These are phyloP conservation scores for Vombatus ursinus DNA, from an alignment of 2,113 vertebrate species.

Conservation along the genomic window DNA sequence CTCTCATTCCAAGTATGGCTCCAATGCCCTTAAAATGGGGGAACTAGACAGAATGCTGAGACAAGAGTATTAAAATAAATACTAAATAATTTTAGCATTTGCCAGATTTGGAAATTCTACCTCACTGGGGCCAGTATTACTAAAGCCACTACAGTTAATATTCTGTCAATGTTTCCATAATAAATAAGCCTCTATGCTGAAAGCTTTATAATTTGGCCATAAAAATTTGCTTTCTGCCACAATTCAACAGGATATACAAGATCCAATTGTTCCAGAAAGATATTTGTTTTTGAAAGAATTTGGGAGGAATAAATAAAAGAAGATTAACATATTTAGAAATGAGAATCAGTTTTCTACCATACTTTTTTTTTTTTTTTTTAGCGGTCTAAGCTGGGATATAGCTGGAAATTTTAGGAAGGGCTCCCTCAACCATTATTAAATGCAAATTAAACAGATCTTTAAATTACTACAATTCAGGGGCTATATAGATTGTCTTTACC, in stretches of 20 bases:
- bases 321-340: constrained; percentile 71
- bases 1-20: constrained; percentile 15
- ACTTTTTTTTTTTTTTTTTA: constrained; percentile 48
- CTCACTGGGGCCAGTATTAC: background rate
- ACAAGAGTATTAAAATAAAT: constrained; percentile 16
- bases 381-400: constrained; percentile 61
- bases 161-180: constrained; percentile 64
- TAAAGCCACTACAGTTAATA: constrained; percentile 44
- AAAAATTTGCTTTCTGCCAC: constrained; percentile 76
- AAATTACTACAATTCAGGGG: background rate
- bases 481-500: background rate
- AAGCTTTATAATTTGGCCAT: constrained; percentile 74
- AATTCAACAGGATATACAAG: constrained; percentile 71
- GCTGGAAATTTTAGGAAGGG: constrained; percentile 61
- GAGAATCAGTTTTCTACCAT: constrained; percentile 60
- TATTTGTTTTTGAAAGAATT: constrained; percentile 71
- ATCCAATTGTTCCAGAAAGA: constrained; percentile 67
- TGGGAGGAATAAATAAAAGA: constrained; percentile 72
- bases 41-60: background rate
- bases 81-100: constrained; percentile 32
- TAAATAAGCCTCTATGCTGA: constrained; percentile 61
- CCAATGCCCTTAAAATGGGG: background rate
- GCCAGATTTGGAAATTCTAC: constrained; percentile 33
- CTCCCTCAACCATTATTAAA: constrained; percentile 35
- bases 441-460: constrained; percentile 17